phyloP scores from a whole-genome alignment of 2,888 invertebrate species.

The Macroteleia sp. region DNA sequence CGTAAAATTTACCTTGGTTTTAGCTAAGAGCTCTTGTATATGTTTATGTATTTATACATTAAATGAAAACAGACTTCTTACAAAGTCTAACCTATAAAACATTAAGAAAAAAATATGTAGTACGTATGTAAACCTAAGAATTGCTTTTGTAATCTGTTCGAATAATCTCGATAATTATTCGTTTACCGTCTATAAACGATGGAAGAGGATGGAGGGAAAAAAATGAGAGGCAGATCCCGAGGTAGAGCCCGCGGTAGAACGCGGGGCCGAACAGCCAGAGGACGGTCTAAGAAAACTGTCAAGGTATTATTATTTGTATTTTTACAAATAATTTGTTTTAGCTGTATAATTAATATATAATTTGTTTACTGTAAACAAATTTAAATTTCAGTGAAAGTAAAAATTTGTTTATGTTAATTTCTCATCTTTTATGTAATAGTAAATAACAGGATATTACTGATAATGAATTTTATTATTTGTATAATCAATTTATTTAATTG shows the following conservation, averaged over 20 bases:
- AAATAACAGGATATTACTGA: no score
- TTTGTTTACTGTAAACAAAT: no score
- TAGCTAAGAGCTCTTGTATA: background rate
- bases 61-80: background rate
- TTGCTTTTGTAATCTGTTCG: background rate
- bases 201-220: slow-evolving; percentile 85
- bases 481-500: no score
- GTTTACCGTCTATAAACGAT: slow-evolving; percentile 73
- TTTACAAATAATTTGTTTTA: no score
- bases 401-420: no score
- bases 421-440: no score
- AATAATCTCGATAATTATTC: slow-evolving; percentile 10
- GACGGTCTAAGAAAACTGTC: slow-evolving; percentile 89
- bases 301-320: no score
- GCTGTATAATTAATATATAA: no score
- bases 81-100: slow-evolving; percentile 24
- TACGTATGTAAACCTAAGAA: background rate
- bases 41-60: background rate
- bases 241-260: slow-evolving; percentile 92
- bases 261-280: slow-evolving; percentile 86
- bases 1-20: background rate
- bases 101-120: slow-evolving; percentile 24
- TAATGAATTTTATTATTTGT: no score
- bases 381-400: no score
- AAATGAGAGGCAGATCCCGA: slow-evolving; percentile 90